A percentile compares a stretch with the other conserved stretches of the same genome.
phyloP scores from a whole-genome alignment of 2,797 vertebrate species.

The Coregonus ussuriensis region DNA sequence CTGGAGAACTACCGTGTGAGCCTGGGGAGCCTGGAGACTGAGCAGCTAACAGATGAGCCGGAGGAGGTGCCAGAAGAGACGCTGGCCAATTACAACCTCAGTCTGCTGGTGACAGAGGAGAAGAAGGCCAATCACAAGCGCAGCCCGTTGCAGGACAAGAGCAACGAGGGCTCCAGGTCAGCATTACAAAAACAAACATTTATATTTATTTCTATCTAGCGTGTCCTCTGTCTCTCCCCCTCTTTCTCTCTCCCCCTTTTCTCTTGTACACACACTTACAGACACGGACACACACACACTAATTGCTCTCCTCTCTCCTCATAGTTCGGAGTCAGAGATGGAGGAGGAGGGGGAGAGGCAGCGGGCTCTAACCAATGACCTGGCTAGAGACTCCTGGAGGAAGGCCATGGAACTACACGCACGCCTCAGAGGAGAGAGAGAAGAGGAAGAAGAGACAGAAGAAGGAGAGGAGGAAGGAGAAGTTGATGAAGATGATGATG shows the following conservation, averaged over 20 bases:
- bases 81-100: conserved; percentile 86
- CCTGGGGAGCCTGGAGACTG: conserved; percentile 62
- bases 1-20: conserved; percentile 85
- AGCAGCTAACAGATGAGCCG: conserved; percentile 58
- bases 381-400: conserved; percentile 41
- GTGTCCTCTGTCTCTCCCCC: background rate
- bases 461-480: conserved; percentile 64
- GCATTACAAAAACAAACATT: background rate
- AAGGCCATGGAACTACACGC: conserved; percentile 48
- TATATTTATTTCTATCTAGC: background rate
- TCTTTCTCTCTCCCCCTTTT: conserved; percentile 7
- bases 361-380: conserved; percentile 72
- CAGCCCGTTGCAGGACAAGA: conserved; percentile 70
- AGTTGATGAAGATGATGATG: conserved; percentile 55
- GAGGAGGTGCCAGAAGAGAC: conserved; percentile 90
- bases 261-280: conserved; percentile 8
- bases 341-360: conserved; percentile 75
- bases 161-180: conserved; percentile 39
- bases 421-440: conserved; percentile 40
- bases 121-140: conserved; percentile 86
- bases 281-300: background rate
- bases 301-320: conserved; percentile 15
- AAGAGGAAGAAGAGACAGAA: conserved; percentile 44
- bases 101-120: conserved; percentile 84
- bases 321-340: conserved; percentile 86